These are phyloP conservation scores for Eupithecia vulgata DNA, from an alignment of 2,888 invertebrate species.

Conservation along the genomic window DNA sequence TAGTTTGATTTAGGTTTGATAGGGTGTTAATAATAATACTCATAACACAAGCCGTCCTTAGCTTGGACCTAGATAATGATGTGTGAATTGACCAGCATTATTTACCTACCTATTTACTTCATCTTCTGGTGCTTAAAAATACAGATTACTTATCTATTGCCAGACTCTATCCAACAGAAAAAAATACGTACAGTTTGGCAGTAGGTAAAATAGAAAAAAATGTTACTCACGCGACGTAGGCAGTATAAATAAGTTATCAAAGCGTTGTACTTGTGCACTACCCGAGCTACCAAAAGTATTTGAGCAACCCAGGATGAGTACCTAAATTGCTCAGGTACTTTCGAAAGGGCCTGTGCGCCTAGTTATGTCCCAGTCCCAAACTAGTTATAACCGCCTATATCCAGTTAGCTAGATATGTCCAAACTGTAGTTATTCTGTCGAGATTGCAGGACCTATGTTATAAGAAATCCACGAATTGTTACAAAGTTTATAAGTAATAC, in stretches of 20 bases:
- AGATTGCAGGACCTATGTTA: constrained; percentile 32
- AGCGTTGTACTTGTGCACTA: not conserved
- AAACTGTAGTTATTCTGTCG: constrained; percentile 34
- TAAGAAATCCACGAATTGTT: constrained; percentile 29
- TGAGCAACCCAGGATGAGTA: not conserved
- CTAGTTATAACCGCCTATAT: not conserved
- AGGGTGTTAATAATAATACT: no score
- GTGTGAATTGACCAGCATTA: no score
- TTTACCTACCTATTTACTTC: no score
- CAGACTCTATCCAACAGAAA: not conserved
- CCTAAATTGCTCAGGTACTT: not conserved
- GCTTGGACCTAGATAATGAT: no score
- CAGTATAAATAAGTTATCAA: not conserved
- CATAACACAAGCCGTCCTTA: no score
- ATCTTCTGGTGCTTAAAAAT: no score
- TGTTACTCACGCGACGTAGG: no score
- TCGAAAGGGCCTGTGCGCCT: not conserved
- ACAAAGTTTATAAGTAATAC: constrained; percentile 1
- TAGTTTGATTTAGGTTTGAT: no score
- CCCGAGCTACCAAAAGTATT: not conserved
- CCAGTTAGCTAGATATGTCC: constrained; percentile 16
- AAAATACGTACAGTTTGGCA: not conserved
- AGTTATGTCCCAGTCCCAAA: constrained; percentile 10
- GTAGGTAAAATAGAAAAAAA: no score
- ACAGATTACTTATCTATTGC: no score